These are phyloP conservation scores for Tryphoninae sp. DNA, from an alignment of 2,888 invertebrate genomes.

Conservation along the genomic window DNA sequence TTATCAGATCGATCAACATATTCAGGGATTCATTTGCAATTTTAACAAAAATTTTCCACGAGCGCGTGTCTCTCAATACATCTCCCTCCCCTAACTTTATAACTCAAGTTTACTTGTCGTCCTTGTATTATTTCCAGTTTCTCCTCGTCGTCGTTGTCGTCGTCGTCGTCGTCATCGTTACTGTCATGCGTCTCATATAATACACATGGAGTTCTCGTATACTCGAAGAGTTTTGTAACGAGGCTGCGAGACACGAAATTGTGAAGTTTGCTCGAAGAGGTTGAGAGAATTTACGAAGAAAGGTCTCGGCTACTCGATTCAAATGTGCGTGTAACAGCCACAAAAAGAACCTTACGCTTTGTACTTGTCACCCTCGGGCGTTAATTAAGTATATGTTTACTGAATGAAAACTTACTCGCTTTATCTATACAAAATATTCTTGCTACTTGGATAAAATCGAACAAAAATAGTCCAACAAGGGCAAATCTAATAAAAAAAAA, in stretches of 20 bases:
- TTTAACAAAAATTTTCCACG: conserved; percentile 37
- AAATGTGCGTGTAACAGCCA: background rate
- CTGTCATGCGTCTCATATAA: background rate
- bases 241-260: background rate
- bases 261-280: background rate
- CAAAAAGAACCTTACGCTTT: too few species aligned
- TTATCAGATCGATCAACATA: conserved; percentile 64
- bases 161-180: background rate
- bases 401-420: too few species aligned
- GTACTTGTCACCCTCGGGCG: too few species aligned
- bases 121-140: conserved; percentile 16
- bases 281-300: background rate
- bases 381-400: too few species aligned
- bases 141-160: background rate
- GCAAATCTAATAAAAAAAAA: too few species aligned
- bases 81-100: conserved; percentile 34
- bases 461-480: too few species aligned
- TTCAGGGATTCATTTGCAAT: conserved; percentile 61
- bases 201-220: background rate
- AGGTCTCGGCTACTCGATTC: background rate
- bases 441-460: too few species aligned
- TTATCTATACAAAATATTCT: too few species aligned
- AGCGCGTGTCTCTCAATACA: conserved; percentile 25
- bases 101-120: conserved; percentile 31
- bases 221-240: background rate